Percentiles rank a stretch among this genome's conserved stretches.
These are phyloP conservation scores for Spizaetus ornatus DNA, from an alignment of 2,113 vertebrate genomes.

Conservation along the genomic window DNA sequence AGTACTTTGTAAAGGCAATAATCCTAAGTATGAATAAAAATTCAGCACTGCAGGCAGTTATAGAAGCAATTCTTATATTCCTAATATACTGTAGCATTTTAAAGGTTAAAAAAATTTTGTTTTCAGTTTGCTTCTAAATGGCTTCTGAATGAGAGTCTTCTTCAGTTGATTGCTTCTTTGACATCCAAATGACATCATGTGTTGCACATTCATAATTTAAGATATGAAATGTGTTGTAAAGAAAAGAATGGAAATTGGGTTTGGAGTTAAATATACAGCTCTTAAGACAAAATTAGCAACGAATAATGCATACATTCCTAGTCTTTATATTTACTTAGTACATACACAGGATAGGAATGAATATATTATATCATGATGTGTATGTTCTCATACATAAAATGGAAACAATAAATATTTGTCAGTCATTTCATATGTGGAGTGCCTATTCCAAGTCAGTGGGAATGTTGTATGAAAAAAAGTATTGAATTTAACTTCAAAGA, in stretches of 20 bases:
- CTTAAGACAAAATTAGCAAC: background rate
- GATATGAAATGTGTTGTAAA: background rate
- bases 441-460: background rate
- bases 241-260: background rate
- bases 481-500: background rate
- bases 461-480: background rate
- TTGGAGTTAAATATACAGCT: background rate
- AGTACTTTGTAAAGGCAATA: slow-evolving; percentile 43
- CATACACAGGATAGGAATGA: background rate
- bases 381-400: background rate
- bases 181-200: slow-evolving; percentile 5
- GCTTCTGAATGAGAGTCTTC: slow-evolving; percentile 36
- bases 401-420: background rate
- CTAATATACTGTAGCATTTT: background rate
- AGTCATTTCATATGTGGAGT: background rate
- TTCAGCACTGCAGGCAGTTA: slow-evolving; percentile 15
- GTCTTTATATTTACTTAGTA: slow-evolving; percentile 23
- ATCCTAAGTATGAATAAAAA: slow-evolving; percentile 52
- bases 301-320: background rate
- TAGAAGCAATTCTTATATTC: slow-evolving; percentile 25
- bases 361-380: background rate
- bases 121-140: background rate
- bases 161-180: slow-evolving; percentile 36
- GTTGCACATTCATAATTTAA: slow-evolving; percentile 11
- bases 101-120: background rate